Percentiles rank a stretch among this genome's conserved stretches.
These are phyloP conservation scores for Pagrus major DNA, from an alignment of 2,113 vertebrate species.

Conservation along the genomic window DNA sequence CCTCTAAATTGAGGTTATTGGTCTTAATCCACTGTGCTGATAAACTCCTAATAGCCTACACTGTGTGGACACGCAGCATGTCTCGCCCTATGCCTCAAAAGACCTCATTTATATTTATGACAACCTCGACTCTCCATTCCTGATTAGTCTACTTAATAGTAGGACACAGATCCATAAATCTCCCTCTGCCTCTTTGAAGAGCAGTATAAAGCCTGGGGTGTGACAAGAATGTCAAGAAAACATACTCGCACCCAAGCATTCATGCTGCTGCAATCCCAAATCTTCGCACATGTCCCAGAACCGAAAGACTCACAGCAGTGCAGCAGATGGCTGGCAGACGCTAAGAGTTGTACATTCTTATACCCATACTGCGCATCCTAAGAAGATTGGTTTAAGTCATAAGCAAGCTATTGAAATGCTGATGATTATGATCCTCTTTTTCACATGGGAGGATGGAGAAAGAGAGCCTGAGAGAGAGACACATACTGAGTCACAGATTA, in stretches of 20 bases:
- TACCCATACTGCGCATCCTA: constrained; percentile 27
- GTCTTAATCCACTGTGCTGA: constrained; percentile 71
- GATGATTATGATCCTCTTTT: constrained; percentile 67
- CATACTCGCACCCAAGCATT: constrained; percentile 27
- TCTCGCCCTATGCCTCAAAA: constrained; percentile 57
- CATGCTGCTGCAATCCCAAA: constrained; percentile 19
- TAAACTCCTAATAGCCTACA: constrained; percentile 72
- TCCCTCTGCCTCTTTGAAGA: constrained; percentile 63
- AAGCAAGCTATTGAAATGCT: constrained; percentile 64
- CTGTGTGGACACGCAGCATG: constrained; percentile 63
- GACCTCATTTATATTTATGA: constrained; percentile 83
- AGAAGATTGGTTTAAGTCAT: constrained; percentile 64
- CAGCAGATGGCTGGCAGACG: constrained; percentile 47
- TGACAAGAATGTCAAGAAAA: constrained; percentile 72
- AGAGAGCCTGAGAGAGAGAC: constrained; percentile 40
- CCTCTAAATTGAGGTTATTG: constrained; percentile 73
- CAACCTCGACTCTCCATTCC: constrained; percentile 76
- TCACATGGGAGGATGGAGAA: constrained; percentile 43
- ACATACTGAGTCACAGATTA: constrained; percentile 68
- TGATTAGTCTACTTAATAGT: constrained; percentile 84
- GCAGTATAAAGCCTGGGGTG: constrained; percentile 53
- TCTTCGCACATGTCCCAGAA: constrained; percentile 41
- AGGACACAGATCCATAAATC: constrained; percentile 74
- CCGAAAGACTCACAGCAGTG: constrained; percentile 27
- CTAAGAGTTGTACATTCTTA: constrained; percentile 26